Percentiles rank a stretch among this genome's conserved stretches.
Conservation (phyloP, 2,888 invertebrate species). For the Nemoura dubitans region DNA sequence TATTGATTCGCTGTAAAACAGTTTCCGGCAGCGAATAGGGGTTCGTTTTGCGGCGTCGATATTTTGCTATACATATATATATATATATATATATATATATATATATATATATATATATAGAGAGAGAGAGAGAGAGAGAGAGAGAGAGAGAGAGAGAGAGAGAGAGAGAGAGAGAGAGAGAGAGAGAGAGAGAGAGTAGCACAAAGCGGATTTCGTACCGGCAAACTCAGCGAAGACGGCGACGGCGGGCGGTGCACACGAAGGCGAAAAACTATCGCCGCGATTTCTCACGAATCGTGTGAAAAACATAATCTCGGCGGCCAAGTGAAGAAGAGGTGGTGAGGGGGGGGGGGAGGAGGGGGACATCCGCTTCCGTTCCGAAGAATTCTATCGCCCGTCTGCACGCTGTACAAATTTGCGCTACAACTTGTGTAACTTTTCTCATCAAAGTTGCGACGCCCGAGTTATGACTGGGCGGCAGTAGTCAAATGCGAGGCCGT, state of each 20-base stretch:
- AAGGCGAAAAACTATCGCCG: not conserved
- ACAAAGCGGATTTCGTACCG: not conserved
- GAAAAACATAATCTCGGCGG: not conserved
- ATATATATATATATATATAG: too few species aligned
- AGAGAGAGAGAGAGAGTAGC: too few species aligned
- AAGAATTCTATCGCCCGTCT: not conserved
- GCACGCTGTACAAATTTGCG: slow-evolving; percentile 44
- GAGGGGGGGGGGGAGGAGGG: slow-evolving; percentile 25
- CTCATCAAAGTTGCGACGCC: slow-evolving; percentile 56
- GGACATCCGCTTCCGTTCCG: slow-evolving; percentile 8
- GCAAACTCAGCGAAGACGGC: too few species aligned
- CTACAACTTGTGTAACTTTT: slow-evolving; percentile 56
- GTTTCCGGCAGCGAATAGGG: not conserved
- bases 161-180: too few species aligned
- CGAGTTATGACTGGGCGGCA: not conserved
- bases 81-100: too few species aligned
- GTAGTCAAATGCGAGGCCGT: not conserved
- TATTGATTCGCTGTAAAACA: slow-evolving; percentile 7
- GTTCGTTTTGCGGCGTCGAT: not conserved
- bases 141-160: too few species aligned
- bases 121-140: too few species aligned
- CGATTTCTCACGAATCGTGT: not conserved
- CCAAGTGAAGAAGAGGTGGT: not conserved
- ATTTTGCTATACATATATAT: too few species aligned
- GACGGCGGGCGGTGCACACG: too few species aligned